Evolutionary conservation across 2,888 invertebrate genomes (phyloP), one percentile per base, ranked within the genome.

Genomic region (Pachliopta kotzebuea): DNA sequence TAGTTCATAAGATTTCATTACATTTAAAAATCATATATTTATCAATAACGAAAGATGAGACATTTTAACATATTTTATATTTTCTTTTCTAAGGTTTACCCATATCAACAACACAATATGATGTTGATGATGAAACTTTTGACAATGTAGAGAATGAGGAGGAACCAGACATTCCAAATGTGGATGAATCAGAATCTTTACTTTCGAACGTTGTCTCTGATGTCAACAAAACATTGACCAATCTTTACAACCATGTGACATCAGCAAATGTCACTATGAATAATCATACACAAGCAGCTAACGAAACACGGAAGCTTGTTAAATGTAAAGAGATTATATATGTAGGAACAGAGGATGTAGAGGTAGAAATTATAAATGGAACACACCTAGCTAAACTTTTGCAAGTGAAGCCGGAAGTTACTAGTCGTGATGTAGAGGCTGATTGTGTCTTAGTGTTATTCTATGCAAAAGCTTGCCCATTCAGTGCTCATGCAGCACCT

Each of bases 401-500:
- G 31, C 92, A 93, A 68, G 83, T 93, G 0, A 94, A 95, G 74
- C 88, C 93, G 23, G 95, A 95, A 67, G 90, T 95, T n/a, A 94
- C 94, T 7, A 92, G 91, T 37, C 93, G 95, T 69, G 93, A 94
- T 49, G 92, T 91, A 26, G 94, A 94, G 72, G 93, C 94, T 24
- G 86, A 92, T 53, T 97, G 97, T 84, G 93, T 96, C 1, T 84
- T 97, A 23, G 95, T 98, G 4, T 89, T 98, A 72, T 98, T 99
- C 86, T 98, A 96, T 83, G 96, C 98, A 0, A 94, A 95, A 69
- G 96, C 96, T 79, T 99, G 99, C 77, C 95, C 96, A 2, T 98
- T 98, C 76, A 98, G 98, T 76, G 96, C 97, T 21, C 94, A 95
- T 79, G 96, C 97, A 9, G 98, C 98, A 0, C 97, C 97, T 8